Evolutionary conservation across 1,140 invertebrate genomes (phyloP).

Genomic region (Pristionchus pacificus): DNA sequence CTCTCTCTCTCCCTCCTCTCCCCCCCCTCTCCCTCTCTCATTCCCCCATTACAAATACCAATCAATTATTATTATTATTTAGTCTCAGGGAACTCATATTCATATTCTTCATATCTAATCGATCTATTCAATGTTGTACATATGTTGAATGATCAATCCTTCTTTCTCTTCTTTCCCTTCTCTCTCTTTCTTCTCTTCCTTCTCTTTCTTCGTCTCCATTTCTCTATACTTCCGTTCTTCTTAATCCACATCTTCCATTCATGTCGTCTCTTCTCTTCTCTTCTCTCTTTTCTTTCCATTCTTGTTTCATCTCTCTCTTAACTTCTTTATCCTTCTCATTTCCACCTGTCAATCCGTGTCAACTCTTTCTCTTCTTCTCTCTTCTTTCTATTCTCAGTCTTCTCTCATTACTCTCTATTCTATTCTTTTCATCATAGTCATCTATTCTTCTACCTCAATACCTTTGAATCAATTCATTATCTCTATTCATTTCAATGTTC

Average conservation of each 20-base stretch:
- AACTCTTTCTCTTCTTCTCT: not conserved
- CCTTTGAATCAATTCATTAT: constrained; percentile 4
- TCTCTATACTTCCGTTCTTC: no score
- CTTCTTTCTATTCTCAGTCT: constrained; percentile 12
- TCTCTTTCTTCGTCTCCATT: no score
- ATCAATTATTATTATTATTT: not conserved
- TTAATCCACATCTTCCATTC: constrained; percentile 1
- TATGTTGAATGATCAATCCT: constrained; percentile 9
- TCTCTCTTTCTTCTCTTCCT: no score
- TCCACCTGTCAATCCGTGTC: not conserved
- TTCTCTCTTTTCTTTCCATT: constrained; percentile 17
- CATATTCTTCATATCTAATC: not conserved
- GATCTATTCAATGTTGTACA: not conserved
- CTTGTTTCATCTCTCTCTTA: not conserved
- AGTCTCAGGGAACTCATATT: not conserved
- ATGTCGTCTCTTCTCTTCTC: constrained; percentile 9
- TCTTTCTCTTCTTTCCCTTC: not conserved
- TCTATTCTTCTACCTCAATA: not conserved
- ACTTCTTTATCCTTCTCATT: not conserved
- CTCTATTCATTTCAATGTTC: constrained; percentile 5
- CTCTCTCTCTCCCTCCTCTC: not conserved
- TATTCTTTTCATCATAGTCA: not conserved
- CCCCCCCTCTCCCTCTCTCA: not conserved
- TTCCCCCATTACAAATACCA: constrained; percentile 18
- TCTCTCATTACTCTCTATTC: constrained; percentile 1